Evolutionary conservation across 2,797 vertebrate species (phyloP).

Genomic region (Champsocephalus gunnari): DNA sequence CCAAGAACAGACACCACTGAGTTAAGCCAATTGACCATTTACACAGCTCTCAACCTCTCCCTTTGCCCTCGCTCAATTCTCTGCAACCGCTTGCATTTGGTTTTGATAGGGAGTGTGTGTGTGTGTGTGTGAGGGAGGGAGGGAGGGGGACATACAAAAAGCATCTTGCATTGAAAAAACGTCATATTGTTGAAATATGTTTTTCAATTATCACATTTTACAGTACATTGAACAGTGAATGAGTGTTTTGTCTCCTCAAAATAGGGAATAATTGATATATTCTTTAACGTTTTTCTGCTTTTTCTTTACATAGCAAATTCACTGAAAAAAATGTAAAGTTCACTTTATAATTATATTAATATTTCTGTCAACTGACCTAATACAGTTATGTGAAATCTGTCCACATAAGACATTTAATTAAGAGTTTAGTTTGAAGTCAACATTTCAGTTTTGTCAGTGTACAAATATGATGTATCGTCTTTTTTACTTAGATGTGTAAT

Average conservation of each 20-base stretch:
- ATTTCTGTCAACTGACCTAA: too few relatives aligned
- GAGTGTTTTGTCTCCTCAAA: background rate
- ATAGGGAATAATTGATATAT: background rate
- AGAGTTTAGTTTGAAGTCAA: too few relatives aligned
- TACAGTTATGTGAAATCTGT: too few relatives aligned
- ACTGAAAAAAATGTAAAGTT: too few relatives aligned
- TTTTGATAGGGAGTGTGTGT: constrained; percentile 32
- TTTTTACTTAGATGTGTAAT: background rate
- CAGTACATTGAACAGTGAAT: background rate
- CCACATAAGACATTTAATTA: too few relatives aligned
- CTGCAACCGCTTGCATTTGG: constrained; percentile 36
- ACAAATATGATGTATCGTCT: background rate
- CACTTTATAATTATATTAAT: too few relatives aligned
- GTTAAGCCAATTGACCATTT: constrained; percentile 72
- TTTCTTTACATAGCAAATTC: background rate
- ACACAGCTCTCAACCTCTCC: constrained; percentile 58
- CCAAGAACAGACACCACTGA: constrained; percentile 68
- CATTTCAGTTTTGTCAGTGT: too few relatives aligned
- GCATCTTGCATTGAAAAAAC: background rate
- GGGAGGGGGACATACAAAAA: constrained; percentile 4
- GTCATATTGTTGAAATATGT: background rate
- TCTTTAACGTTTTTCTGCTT: background rate
- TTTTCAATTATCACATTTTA: background rate
- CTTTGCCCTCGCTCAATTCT: constrained; percentile 54
- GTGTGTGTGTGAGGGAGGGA: too few relatives aligned